Conservation (phyloP, 2,113 vertebrate species). For the Bufo bufo region DNA sequence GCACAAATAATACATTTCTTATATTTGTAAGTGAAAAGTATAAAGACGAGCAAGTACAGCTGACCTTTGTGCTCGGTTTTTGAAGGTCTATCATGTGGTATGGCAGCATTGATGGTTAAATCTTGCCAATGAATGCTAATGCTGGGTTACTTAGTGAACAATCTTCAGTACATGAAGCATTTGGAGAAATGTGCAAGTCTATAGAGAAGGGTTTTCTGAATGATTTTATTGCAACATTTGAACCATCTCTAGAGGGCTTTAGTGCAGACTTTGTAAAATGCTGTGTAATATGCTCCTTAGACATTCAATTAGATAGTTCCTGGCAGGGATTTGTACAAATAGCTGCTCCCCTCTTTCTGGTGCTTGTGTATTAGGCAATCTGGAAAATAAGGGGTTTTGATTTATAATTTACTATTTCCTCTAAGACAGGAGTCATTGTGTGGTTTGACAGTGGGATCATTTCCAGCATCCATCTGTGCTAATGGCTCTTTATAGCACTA, state of each 20-base stretch:
- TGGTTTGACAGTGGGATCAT: too few relatives aligned
- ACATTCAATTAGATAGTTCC: not conserved
- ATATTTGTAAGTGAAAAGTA: too few relatives aligned
- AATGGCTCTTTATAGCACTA: too few relatives aligned
- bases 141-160: not conserved
- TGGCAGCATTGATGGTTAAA: not conserved
- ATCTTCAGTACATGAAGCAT: not conserved
- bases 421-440: not conserved
- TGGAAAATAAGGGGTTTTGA: not conserved
- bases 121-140: not conserved
- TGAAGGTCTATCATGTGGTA: not conserved
- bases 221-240: not conserved
- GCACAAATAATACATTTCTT: too few relatives aligned
- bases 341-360: not conserved
- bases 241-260: not conserved
- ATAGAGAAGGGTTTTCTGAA: not conserved
- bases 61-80: not conserved
- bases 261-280: not conserved
- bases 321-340: not conserved
- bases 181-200: not conserved
- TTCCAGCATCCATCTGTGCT: too few relatives aligned
- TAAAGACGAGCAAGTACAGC: not conserved
- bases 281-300: not conserved
- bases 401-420: not conserved
- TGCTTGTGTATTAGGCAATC: not conserved